Evolutionary conservation across 2,888 invertebrate genomes (phyloP), one percentile per base, ranked within the genome.

Genomic region (Yponomeuta plumbellus): DNA sequence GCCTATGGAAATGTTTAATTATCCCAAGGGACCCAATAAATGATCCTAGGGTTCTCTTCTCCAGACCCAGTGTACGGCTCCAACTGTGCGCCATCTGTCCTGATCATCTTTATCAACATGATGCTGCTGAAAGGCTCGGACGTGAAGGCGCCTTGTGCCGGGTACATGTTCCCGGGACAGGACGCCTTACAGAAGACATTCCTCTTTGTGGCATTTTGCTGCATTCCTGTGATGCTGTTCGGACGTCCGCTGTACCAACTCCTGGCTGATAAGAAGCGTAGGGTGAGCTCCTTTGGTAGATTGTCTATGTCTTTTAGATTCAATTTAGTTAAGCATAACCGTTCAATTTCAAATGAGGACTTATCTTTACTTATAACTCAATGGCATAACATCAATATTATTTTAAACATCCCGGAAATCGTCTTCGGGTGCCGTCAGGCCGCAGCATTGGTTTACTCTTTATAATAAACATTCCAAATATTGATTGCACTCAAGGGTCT

Each of bases 31-130:
- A 8, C 34, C 34, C 34, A 34, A 34, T 34, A 52, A 52, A 17
- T 52, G 13, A 52, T 17, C 3, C 17, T 13, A 17, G 13, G 5
- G 5, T 17, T 52, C 5, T 17, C 4, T 11, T 66, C 76, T 80
- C 2, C 76, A 92, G 92, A 90, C 66, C 76, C 81, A 22, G 80
- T 80, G 1, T 81, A 81, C 34, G 85, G 87, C 23, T 83, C 94
- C 0, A 87, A 86, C 1, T 94, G 94, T 75, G 96, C 97, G 0
- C 97, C 96, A 0, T 95, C 95, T 39, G 93, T 97, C 0, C 92
- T 97, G 22, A 96, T 96, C 68, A 94, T 94, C 68, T 94, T 96
- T 76, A 96, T 96, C 81, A 96, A 96, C 82, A 96, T 96, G 96
- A 94, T 94, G 86, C 85, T 95, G 73, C 80, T 94, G 75, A 94